phyloP scores from a whole-genome alignment of 2,888 invertebrate species.

The Frankliniella intonsa region DNA sequence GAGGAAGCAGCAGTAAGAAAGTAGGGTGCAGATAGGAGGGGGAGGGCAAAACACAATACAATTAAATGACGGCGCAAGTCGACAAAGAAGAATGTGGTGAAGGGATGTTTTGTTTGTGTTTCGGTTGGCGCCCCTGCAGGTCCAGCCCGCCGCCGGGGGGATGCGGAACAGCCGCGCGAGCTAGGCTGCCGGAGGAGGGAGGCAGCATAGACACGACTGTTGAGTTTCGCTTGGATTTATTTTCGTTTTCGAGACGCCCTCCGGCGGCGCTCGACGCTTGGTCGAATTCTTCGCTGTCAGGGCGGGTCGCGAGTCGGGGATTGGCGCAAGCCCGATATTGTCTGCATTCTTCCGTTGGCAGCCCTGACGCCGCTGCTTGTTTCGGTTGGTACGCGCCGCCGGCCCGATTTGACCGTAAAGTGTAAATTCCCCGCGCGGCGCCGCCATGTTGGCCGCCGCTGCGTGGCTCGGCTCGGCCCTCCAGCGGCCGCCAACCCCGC shows the following conservation, averaged over 20 bases:
- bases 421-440: too few species aligned
- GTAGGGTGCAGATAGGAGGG: not conserved
- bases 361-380: too few species aligned
- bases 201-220: not conserved
- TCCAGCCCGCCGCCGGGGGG: not conserved
- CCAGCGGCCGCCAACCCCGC: too few species aligned
- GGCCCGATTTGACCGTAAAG: too few species aligned
- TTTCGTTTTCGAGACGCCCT: not conserved
- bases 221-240: not conserved
- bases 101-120: not conserved
- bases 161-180: not conserved
- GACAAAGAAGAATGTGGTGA: not conserved
- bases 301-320: too few species aligned
- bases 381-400: too few species aligned
- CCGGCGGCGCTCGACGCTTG: not conserved
- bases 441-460: too few species aligned
- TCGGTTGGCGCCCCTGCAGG: not conserved
- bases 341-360: too few species aligned
- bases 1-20: not conserved
- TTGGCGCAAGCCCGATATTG: too few species aligned
- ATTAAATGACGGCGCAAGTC: conserved; percentile 16
- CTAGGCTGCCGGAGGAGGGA: not conserved
- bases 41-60: conserved; percentile 15
- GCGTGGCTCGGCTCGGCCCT: too few species aligned
- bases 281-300: too few species aligned